These are phyloP conservation scores for Proterorhinus semilunaris DNA, from an alignment of 2,113 vertebrate genomes.

Conservation along the genomic window DNA sequence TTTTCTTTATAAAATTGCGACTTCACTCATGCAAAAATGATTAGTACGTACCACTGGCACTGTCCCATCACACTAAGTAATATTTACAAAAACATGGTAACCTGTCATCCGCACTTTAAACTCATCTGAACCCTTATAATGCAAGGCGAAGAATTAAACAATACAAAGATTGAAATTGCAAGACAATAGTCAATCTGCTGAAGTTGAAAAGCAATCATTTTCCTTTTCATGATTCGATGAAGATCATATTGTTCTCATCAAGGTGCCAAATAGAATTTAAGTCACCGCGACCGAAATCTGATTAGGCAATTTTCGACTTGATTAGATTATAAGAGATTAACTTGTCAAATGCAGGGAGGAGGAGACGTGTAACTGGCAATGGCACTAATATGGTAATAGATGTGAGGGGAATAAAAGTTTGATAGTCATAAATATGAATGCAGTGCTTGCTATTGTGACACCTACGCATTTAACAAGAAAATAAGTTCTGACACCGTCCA, in stretches of 20 bases:
- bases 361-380: background rate
- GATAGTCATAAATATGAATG: background rate
- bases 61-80: too few relatives aligned
- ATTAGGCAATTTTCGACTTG: slow-evolving; percentile 2
- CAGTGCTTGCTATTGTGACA: too few relatives aligned
- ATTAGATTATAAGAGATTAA: slow-evolving; percentile 7
- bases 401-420: background rate
- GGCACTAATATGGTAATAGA: background rate
- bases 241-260: slow-evolving; percentile 2
- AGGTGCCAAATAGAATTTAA: background rate
- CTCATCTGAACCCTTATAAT: too few relatives aligned
- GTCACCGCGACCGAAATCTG: background rate
- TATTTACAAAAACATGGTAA: too few relatives aligned
- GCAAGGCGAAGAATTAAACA: background rate
- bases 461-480: too few relatives aligned
- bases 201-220: background rate
- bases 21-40: too few relatives aligned
- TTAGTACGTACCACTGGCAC: too few relatives aligned
- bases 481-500: too few relatives aligned
- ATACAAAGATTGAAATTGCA: background rate
- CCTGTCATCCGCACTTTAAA: too few relatives aligned
- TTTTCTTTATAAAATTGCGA: too few relatives aligned
- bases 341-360: background rate
- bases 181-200: background rate
- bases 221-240: too few relatives aligned